Conservation (phyloP, 2,797 vertebrate species). For the Valencia hispanica region DNA sequence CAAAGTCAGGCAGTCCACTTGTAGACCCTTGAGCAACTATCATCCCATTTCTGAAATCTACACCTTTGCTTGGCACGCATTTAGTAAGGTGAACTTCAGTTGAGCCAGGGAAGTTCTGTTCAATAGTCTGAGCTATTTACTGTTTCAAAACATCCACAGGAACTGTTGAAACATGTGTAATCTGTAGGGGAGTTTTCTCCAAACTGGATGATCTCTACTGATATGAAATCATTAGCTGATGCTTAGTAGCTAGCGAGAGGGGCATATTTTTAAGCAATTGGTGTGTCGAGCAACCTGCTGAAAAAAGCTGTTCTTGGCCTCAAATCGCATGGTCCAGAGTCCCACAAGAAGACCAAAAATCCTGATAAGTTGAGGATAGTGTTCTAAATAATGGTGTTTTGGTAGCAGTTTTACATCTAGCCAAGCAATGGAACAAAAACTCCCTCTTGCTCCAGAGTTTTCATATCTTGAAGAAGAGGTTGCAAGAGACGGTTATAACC, state of each 20-base stretch:
- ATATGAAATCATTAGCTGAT: constrained; percentile 17
- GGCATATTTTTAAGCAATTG: neutral
- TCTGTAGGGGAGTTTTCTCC: neutral
- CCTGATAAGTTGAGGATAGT: constrained; percentile 14
- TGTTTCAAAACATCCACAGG: constrained; percentile 24
- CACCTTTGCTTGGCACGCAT: constrained; percentile 10
- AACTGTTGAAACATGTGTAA: constrained; percentile 17
- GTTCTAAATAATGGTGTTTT: constrained; percentile 20
- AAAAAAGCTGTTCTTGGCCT: constrained; percentile 14
- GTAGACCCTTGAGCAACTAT: constrained; percentile 13
- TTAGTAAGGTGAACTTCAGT: constrained; percentile 13
- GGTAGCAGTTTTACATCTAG: constrained; percentile 7
- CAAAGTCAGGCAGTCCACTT: constrained; percentile 7
- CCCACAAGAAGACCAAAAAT: constrained; percentile 11
- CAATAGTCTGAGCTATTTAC: neutral
- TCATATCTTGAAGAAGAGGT: constrained; percentile 9
- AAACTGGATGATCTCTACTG: neutral
- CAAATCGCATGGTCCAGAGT: constrained; percentile 10
- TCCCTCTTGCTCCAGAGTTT: constrained; percentile 21
- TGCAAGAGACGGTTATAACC: constrained; percentile 1
- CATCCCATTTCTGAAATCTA: constrained; percentile 19
- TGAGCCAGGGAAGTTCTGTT: neutral
- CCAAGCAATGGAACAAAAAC: constrained; percentile 19
- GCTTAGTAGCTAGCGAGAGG: neutral
- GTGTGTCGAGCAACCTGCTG: neutral